Percentiles rank a stretch among this genome's conserved stretches.
Evolutionary conservation across 2,797 vertebrate species (phyloP).

Genomic region (Percopsis omiscomaycus): DNA sequence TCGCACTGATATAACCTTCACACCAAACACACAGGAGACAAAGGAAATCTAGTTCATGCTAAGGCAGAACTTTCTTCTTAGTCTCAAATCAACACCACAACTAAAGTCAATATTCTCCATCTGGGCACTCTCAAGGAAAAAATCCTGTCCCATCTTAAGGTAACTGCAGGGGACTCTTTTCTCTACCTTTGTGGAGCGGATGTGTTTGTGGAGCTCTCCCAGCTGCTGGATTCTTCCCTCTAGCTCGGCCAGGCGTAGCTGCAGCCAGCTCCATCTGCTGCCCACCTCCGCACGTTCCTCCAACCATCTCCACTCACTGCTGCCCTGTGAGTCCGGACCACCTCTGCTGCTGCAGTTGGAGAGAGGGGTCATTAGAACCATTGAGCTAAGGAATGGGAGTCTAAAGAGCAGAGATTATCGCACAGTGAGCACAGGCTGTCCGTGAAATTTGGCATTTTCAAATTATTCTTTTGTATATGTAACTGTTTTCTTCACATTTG

Average conservation of each 20-base stretch:
- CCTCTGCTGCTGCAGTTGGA: slow-evolving; percentile 62
- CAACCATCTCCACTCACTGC: slow-evolving; percentile 85
- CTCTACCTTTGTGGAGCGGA: slow-evolving; percentile 86
- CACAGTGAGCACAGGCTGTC: neutral
- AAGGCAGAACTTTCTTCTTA: too few relatives aligned
- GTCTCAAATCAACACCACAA: too few relatives aligned
- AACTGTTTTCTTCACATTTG: too few relatives aligned
- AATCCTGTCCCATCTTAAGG: neutral
- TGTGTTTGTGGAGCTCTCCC: slow-evolving; percentile 83
- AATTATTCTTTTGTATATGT: too few relatives aligned
- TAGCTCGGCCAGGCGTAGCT: slow-evolving; percentile 87
- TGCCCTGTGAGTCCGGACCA: slow-evolving; percentile 15
- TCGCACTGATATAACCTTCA: too few relatives aligned
- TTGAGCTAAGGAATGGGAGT: neutral
- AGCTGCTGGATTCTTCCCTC: slow-evolving; percentile 87
- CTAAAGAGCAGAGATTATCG: neutral
- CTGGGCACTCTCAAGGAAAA: too few relatives aligned
- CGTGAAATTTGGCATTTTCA: neutral
- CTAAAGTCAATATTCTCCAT: too few relatives aligned
- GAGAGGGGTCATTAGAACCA: slow-evolving; percentile 12
- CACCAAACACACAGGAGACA: too few relatives aligned
- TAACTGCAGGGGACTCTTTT: slow-evolving; percentile 23
- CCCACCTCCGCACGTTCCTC: slow-evolving; percentile 86
- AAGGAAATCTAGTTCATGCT: too few relatives aligned
- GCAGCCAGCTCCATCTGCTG: slow-evolving; percentile 93